Evolutionary conservation across 2,797 vertebrate genomes (phyloP), one percentile per base, ranked within the genome.

Genomic region (Sebastes flavidus): DNA sequence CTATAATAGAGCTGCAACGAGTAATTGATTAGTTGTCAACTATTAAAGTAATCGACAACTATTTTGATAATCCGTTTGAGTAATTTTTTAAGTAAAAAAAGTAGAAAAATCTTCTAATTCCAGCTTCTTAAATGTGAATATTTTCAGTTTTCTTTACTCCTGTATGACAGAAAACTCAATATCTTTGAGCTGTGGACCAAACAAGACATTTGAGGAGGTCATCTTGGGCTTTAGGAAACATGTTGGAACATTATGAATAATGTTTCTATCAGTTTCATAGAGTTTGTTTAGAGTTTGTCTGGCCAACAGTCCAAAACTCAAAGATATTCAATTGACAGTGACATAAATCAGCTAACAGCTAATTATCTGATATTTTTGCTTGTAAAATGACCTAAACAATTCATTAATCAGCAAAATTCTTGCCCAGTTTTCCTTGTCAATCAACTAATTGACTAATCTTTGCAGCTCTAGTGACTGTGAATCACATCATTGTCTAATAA

Each of bases 401-500:
- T 38, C 36, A 38, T 38, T 0, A 38, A 38, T 38, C 8, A 10
- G 27, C 27, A 30, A 20, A 29, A 10, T 58, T 0, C 14, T 29
- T 20, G 4, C 0, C 12, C 8, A 22, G 2, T 0, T 61, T n/a
- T n/a, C 32, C 11, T 7, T 7, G 30, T 34, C 20, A 20, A 22
- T n/a, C 6, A 22, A 62, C 29, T 34, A 30, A 29, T 60, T 18
- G 16, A 62, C 30, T 62, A 8, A 22, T 63, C n/a, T 36, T 63
- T 34, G 30, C 32, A 24, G 12, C 12, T 36, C 32, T 1, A 14
- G 3, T 54, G 49, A 76, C 29, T 66, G n/a, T 38, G 4, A 76
- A 27, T 59, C 52, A 52, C 60, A 67, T 78, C 29, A 59, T n/a
- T 74, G 16, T 56, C 60, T 38, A 20, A 52, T 27, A 55, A 56